Percentiles rank a stretch among this genome's conserved stretches.
These are phyloP conservation scores for Schizopygopsis pylzovi DNA, from an alignment of 2,797 vertebrate species.

Conservation along the genomic window DNA sequence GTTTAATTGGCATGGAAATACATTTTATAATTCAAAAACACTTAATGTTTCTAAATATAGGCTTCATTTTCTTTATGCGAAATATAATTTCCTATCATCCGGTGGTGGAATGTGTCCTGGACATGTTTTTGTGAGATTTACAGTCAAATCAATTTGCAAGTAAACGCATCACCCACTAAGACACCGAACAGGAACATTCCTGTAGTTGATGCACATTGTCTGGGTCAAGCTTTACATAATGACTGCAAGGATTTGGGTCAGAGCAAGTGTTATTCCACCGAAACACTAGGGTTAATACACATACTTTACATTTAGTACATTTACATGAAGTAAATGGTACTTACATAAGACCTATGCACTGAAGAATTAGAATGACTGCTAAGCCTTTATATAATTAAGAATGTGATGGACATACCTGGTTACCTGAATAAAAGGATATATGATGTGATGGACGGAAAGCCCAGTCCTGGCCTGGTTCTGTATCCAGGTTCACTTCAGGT, in stretches of 20 bases:
- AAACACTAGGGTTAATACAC: not conserved
- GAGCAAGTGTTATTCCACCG: not conserved
- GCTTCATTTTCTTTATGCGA: not conserved
- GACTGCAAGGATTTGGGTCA: conserved; percentile 5
- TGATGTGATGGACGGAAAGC: not conserved
- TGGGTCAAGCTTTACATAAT: not conserved
- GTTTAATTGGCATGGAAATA: not conserved
- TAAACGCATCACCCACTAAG: conserved; percentile 7
- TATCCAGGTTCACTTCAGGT: conserved; percentile 26
- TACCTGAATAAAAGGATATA: not conserved
- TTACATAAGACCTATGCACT: not conserved
- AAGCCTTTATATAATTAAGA: not conserved
- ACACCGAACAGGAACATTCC: not conserved
- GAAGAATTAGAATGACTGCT: not conserved
- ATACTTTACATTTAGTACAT: not conserved
- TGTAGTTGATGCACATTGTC: conserved; percentile 4
- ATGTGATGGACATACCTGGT: not conserved
- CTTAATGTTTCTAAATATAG: not conserved
- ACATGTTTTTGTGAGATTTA: not conserved
- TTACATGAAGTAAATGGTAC: not conserved
- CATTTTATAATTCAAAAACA: not conserved
- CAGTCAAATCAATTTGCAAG: not conserved
- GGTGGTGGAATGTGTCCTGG: not conserved
- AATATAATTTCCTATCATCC: not conserved
- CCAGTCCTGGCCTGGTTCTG: conserved; percentile 32